These are phyloP conservation scores for Taenioides sp. DNA, from an alignment of 2,797 vertebrate genomes.

Conservation along the genomic window DNA sequence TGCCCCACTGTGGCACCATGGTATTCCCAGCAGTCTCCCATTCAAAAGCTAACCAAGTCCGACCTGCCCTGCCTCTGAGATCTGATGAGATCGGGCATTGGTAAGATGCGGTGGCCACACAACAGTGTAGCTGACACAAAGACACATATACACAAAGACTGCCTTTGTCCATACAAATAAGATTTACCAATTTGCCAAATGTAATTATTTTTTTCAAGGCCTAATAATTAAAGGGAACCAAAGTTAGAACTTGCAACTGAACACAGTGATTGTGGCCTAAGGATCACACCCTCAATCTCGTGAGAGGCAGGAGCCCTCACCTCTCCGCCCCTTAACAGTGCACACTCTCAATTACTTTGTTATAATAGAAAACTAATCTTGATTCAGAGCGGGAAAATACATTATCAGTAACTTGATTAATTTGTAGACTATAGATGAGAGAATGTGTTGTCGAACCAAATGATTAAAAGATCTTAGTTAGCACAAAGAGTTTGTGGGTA, in stretches of 20 bases:
- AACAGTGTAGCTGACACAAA: background rate
- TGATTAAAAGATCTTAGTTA: slow-evolving; percentile 9
- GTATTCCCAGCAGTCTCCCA: too few relatives aligned
- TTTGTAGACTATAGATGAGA: slow-evolving; percentile 4
- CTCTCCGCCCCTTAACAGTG: background rate
- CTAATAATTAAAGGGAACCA: background rate
- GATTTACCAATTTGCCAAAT: background rate
- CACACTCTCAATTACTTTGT: background rate
- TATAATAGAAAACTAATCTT: slow-evolving; percentile 8
- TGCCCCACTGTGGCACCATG: too few relatives aligned
- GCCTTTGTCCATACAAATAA: background rate
- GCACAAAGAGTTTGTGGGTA: slow-evolving; percentile 3
- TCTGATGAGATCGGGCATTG: too few relatives aligned
- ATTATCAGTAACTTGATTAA: slow-evolving; percentile 3
- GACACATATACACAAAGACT: background rate
- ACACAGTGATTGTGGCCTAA: background rate
- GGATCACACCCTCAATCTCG: background rate
- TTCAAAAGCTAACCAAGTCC: too few relatives aligned
- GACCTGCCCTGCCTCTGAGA: too few relatives aligned
- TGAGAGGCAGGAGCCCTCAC: background rate
- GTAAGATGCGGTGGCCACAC: too few relatives aligned
- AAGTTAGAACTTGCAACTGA: background rate
- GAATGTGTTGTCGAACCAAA: slow-evolving; percentile 12
- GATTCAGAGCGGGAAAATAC: background rate
- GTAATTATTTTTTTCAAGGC: background rate